phyloP scores from a whole-genome alignment of 2,888 invertebrate species.

The Pomacea canaliculata region DNA sequence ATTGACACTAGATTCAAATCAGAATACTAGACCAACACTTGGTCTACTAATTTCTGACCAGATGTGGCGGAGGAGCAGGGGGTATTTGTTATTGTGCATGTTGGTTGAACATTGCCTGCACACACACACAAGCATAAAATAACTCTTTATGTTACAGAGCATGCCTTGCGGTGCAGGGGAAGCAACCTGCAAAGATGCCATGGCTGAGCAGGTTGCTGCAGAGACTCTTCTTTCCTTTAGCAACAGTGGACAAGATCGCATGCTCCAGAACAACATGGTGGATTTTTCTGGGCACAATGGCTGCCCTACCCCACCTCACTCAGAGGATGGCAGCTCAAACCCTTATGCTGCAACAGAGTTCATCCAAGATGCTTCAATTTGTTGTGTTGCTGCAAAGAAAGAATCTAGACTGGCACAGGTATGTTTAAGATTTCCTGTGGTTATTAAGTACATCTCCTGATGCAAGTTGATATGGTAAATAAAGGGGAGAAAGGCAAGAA shows the following conservation, averaged over 20 bases:
- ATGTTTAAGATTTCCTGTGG: not conserved
- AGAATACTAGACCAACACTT: too few relatives aligned
- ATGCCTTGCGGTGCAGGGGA: not conserved
- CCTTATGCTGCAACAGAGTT: conserved; percentile 9
- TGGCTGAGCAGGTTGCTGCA: conserved; percentile 66
- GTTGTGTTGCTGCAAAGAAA: conserved; percentile 12
- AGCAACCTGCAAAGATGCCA: conserved; percentile 8
- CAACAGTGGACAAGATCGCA: conserved; percentile 7
- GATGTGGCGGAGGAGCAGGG: too few relatives aligned
- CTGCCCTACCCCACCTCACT: conserved; percentile 25
- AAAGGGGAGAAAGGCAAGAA: not conserved
- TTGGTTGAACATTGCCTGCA: too few relatives aligned
- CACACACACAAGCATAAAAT: too few relatives aligned
- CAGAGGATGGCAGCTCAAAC: conserved; percentile 23
- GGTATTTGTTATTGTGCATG: too few relatives aligned
- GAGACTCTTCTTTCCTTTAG: conserved; percentile 66
- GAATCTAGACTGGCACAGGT: conserved; percentile 39
- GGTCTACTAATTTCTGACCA: too few relatives aligned
- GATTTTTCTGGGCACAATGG: not conserved
- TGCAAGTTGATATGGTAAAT: not conserved
- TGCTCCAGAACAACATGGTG: not conserved
- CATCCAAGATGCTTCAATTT: conserved; percentile 15
- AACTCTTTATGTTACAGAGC: too few relatives aligned
- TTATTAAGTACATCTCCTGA: not conserved
- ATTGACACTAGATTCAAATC: too few relatives aligned